Evolutionary conservation across 2,888 invertebrate species (phyloP), one percentile per base, ranked within the genome.

Genomic region (Stratiomys singularior): DNA sequence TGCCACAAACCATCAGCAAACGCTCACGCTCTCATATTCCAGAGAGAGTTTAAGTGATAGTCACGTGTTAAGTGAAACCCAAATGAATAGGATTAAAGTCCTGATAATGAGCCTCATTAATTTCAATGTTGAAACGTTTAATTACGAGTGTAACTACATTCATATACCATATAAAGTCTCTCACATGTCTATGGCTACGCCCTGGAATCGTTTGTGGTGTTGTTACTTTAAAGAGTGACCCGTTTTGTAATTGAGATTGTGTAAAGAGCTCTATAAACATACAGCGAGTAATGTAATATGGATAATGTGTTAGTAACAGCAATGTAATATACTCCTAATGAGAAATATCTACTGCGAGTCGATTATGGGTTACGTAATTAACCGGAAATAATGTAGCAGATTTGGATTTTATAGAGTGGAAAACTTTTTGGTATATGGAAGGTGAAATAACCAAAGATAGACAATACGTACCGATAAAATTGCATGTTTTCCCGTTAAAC

Each of bases 71-170:
- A 52, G 52, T 52, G 52, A 52, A 52, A 52, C 52, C 52, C 52
- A 52, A 52, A 52, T 52, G 52, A 52, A 52, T 52, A 52, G 52
- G 52, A 52, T 52, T 52, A 52, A 44, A 9, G 52, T 37, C 15
- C n/a, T 52, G 52, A 52, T 52, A 52, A 52, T 52, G 52, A 52
- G 52, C 52, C 52, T 52, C 52, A 52, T 52, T 52, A 52, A 52
- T 52, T 52, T 52, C n/a, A 4, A 52, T 52, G 52, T 52, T 52
- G 52, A 52, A 52, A 52, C 52, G 18, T 52, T 52, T 52, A 52
- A 52, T 52, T 52, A 52, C 52, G 52, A 52, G 52, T 37, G 37
- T 52, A 52, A 52, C n/a, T 52, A 52, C 52, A 52, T 52, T n/a
- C 52, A 52, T 52, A 13, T 5, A 37, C 18, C 52, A 52, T 52